Percentiles rank a stretch among this genome's conserved stretches.
Conservation (phyloP, 2,113 vertebrate genomes). For the Lutjanus erythropterus region DNA sequence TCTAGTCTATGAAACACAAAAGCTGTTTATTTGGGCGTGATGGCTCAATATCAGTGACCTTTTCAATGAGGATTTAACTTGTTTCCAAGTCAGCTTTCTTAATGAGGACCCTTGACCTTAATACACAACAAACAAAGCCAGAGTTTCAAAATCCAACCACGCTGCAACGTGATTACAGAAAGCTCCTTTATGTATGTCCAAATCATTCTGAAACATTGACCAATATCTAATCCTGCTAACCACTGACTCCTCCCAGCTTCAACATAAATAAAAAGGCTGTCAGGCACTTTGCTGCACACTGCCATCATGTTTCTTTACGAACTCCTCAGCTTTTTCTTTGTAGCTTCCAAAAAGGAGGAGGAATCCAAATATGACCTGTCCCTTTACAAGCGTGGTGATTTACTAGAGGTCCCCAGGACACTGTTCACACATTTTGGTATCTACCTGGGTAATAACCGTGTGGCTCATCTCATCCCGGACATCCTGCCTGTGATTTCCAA, state of each 20-base stretch:
- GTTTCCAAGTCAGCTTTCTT: conserved; percentile 25
- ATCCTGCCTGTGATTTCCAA: conserved; percentile 88
- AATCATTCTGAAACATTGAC: conserved; percentile 51
- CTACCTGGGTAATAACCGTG: conserved; percentile 92
- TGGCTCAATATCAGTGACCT: conserved; percentile 45
- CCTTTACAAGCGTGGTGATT: conserved; percentile 89
- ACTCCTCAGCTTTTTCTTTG: conserved; percentile 77
- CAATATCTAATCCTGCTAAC: conserved; percentile 65
- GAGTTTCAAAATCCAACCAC: conserved; percentile 52
- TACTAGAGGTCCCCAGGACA: conserved; percentile 93
- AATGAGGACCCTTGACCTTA: conserved; percentile 38
- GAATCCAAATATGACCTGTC: conserved; percentile 80
- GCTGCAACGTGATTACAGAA: conserved; percentile 64
- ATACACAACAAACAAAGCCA: conserved; percentile 44
- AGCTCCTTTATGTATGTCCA: conserved; percentile 69
- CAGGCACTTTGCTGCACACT: not conserved
- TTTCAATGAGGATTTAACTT: conserved; percentile 47
- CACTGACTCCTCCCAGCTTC: conserved; percentile 47
- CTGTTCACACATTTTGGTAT: conserved; percentile 96
- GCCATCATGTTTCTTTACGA: conserved; percentile 77
- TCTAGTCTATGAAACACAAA: conserved; percentile 27
- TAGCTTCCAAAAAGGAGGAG: conserved; percentile 51
- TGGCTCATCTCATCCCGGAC: conserved; percentile 97
- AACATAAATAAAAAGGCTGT: conserved; percentile 59
- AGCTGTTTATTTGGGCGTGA: conserved; percentile 19